Percentiles rank a stretch among this genome's conserved stretches.
These are phyloP conservation scores for Ameiurus melas DNA, from an alignment of 2,113 vertebrate species.

Conservation along the genomic window DNA sequence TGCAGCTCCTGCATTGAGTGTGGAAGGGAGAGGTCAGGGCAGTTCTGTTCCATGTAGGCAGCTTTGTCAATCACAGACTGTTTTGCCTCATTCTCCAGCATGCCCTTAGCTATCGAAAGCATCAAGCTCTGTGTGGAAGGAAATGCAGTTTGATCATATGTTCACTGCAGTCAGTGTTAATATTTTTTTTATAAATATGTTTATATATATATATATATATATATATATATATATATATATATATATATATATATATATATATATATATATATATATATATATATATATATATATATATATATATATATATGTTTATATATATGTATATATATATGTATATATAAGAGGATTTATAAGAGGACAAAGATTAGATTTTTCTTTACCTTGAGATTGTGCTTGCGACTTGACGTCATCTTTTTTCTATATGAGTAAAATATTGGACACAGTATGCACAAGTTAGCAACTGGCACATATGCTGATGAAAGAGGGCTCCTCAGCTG, in stretches of 20 bases:
- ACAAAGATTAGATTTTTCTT: neutral
- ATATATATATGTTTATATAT: too few species aligned
- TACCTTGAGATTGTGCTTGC: conserved; percentile 93
- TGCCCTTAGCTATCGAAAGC: conserved; percentile 79
- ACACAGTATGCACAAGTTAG: neutral
- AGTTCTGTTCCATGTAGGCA: conserved; percentile 79
- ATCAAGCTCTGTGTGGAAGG: conserved; percentile 82
- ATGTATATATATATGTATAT: too few species aligned
- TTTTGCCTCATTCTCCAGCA: conserved; percentile 77
- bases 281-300: too few species aligned
- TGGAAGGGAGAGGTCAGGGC: conserved; percentile 72
- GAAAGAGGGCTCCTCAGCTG: neutral
- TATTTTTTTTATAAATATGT: neutral
- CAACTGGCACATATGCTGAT: neutral
- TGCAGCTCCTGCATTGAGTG: conserved; percentile 78
- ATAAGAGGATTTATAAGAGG: neutral
- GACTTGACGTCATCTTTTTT: conserved; percentile 86
- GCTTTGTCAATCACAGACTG: conserved; percentile 73
- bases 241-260: too few species aligned
- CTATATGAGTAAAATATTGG: conserved; percentile 65
- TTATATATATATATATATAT: too few species aligned
- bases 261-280: too few species aligned
- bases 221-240: too few species aligned
- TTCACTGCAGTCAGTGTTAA: neutral
- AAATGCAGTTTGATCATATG: neutral